A percentile compares a stretch with the other conserved stretches of the same genome.
Conservation (phyloP, 2,888 invertebrate species). For the Lathronympha strigana region DNA sequence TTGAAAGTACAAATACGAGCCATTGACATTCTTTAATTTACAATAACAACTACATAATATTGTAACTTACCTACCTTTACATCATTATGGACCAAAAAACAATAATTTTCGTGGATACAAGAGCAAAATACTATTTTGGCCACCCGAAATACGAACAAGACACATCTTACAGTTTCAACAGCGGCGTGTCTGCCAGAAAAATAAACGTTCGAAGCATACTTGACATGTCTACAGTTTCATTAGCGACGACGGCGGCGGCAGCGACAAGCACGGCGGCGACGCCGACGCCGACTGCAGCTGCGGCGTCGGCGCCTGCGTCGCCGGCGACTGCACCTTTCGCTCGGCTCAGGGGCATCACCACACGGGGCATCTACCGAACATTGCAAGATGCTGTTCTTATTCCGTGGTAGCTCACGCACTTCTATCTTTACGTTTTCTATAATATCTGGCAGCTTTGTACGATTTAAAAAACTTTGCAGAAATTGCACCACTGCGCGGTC, state of each 20-base stretch:
- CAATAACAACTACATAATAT: too few species aligned
- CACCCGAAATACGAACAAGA: not conserved
- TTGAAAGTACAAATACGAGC: too few species aligned
- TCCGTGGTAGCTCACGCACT: not conserved
- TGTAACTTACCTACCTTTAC: too few species aligned
- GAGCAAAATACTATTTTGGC: too few species aligned
- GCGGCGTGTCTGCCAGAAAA: not conserved
- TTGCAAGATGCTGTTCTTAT: not conserved
- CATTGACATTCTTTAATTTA: too few species aligned
- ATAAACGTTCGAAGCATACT: not conserved
- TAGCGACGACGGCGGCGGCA: slow-evolving; percentile 1
- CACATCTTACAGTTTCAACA: not conserved
- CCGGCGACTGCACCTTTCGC: too few species aligned
- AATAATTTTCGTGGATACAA: too few species aligned
- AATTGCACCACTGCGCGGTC: slow-evolving; percentile 18
- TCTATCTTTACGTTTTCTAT: slow-evolving; percentile 7
- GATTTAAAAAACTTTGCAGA: slow-evolving; percentile 1
- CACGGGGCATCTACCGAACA: not conserved
- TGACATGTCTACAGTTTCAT: not conserved
- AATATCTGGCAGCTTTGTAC: slow-evolving; percentile 3
- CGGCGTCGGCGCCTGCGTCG: not conserved
- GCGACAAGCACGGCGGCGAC: not conserved
- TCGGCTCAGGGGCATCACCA: not conserved
- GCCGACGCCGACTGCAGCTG: not conserved
- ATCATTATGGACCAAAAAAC: too few species aligned